These are phyloP conservation scores for Eleginops maclovinus DNA, from an alignment of 2,113 vertebrate genomes.

Conservation along the genomic window DNA sequence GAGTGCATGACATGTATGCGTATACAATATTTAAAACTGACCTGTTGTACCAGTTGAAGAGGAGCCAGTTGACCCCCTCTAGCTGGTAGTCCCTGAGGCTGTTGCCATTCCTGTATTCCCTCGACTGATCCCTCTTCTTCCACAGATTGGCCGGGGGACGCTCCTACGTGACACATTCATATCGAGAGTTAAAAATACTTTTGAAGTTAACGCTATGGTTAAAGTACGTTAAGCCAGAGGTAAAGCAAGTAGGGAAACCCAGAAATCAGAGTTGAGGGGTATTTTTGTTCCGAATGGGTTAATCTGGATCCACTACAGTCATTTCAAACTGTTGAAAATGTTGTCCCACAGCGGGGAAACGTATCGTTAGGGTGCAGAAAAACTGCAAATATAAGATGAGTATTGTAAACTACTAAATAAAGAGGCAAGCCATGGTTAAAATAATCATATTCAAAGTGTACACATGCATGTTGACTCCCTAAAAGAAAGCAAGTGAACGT, in stretches of 20 bases:
- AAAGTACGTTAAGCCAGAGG: background rate
- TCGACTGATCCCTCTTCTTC: constrained; percentile 97
- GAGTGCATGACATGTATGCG: background rate
- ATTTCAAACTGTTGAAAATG: too few relatives aligned
- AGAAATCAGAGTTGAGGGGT: background rate
- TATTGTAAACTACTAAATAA: too few relatives aligned
- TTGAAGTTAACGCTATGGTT: background rate
- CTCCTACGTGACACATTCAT: constrained; percentile 82
- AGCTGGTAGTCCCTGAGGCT: constrained; percentile 99
- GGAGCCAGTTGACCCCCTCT: constrained; percentile 99
- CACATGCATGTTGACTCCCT: too few relatives aligned
- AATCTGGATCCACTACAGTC: background rate
- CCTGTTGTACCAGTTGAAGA: constrained; percentile 99
- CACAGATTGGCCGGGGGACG: constrained; percentile 94
- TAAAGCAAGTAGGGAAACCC: background rate
- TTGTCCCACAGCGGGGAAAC: too few relatives aligned
- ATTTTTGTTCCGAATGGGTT: background rate
- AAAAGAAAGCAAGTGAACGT: too few relatives aligned
- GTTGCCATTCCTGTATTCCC: constrained; percentile 96
- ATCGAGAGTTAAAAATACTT: background rate
- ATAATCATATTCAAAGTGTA: too few relatives aligned
- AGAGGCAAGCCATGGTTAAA: too few relatives aligned
- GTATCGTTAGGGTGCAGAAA: too few relatives aligned
- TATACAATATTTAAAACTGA: constrained; percentile 70
- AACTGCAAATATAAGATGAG: too few relatives aligned